These are phyloP conservation scores for Trichomycterus rosablanca DNA, from an alignment of 2,113 vertebrate species.

Conservation along the genomic window DNA sequence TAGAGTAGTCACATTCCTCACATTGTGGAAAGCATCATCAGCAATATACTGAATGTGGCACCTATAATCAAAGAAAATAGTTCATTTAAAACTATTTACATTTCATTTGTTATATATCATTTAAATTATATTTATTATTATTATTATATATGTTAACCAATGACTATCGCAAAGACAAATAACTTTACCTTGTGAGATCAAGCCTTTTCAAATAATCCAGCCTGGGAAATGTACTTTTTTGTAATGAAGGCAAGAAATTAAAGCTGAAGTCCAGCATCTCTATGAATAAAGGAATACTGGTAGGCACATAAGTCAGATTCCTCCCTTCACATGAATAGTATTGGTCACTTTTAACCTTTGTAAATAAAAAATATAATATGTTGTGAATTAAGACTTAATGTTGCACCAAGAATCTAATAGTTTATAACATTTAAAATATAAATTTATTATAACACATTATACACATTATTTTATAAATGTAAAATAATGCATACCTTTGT, in stretches of 20 bases:
- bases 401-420: no score
- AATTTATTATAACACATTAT: background rate
- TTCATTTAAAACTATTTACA: no score
- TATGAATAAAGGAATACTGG: constrained; percentile 21
- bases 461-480: background rate
- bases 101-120: background rate
- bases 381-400: background rate
- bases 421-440: no score
- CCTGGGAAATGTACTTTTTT: constrained; percentile 21
- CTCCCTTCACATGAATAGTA: constrained; percentile 26
- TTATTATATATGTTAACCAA: background rate
- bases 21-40: constrained; percentile 33
- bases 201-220: constrained; percentile 10
- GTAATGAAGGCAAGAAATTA: constrained; percentile 27
- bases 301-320: constrained; percentile 31
- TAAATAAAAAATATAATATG: background rate
- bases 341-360: background rate
- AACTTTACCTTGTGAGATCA: constrained; percentile 32
- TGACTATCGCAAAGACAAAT: background rate
- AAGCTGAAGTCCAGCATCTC: constrained; percentile 35
- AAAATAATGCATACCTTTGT: background rate
- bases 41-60: constrained; percentile 30
- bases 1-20: constrained; percentile 25
- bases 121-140: background rate
- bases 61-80: background rate